Base-by-base conservation (phyloP, 2,888 invertebrate species). In the Subacronicta megacephala region DNA sequence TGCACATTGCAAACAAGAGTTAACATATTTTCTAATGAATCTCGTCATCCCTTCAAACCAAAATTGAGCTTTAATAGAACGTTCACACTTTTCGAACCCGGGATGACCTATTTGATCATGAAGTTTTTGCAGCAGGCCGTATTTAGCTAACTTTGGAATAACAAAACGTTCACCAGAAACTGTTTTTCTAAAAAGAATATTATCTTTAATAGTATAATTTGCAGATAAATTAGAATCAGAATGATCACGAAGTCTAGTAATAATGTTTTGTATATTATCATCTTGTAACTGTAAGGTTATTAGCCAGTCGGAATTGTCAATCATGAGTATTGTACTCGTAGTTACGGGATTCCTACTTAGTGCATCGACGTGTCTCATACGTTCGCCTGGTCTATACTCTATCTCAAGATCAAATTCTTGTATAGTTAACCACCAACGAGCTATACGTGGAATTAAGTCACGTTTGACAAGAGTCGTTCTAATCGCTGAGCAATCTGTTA, bases 31-130 rank as follows among this genome's bases (percentile, higher is more conserved):
- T 18, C 81, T 74, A 0, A 89, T 83, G 51, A 85, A 89, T 0
- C 73, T 47, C 26, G 78, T 76, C 87, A 90, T 88, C 2, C 76
- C 63, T 0, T 78, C 78, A 52, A 90, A 90, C 87, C 87, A 91
- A 72, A 85, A 92, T 15, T 79, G 63, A 29, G 79, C 51, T 37
- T 72, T 73, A 9, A 89, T 64, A 5, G 37, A 9, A 3, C 37
- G 37, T 35, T 50, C 40, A 16, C 47, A 47, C 13, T 38, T 47
- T 10, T 49, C 31, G 33, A 33, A 49, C 9, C 49, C 49, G 10
- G 10, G 4, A 10, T 50, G 50, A 3, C 42, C 51, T 51, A 51
- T 35, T n/a, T 51, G 42, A 16, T 54, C 59, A 38, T 59, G 53
- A 20, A 16, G 18, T 43, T 44, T 59, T 49, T 59, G 47, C 10